Conservation (phyloP, 2,113 vertebrate species). For the Perca flavescens region DNA sequence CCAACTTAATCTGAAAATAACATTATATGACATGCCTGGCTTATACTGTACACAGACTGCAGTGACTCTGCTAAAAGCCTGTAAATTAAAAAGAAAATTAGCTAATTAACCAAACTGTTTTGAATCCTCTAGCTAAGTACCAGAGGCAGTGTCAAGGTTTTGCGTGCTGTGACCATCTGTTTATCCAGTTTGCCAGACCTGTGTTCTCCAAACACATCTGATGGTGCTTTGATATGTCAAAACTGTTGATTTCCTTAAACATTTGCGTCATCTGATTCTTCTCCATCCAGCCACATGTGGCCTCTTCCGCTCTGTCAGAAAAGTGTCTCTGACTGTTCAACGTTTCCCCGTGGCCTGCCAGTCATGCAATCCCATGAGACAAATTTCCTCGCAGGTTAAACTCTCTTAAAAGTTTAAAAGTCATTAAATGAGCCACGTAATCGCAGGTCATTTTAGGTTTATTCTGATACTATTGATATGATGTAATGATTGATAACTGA, state of each 20-base stretch:
- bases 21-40: too few relatives aligned
- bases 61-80: too few relatives aligned
- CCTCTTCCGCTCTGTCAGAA: slow-evolving; percentile 7
- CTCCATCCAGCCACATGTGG: slow-evolving; percentile 54
- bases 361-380: slow-evolving; percentile 24
- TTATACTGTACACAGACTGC: too few relatives aligned
- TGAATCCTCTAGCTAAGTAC: background rate
- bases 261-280: slow-evolving; percentile 45
- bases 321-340: slow-evolving; percentile 14
- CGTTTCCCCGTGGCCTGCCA: slow-evolving; percentile 6
- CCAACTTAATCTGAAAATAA: too few relatives aligned
- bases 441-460: slow-evolving; percentile 41
- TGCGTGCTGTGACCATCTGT: slow-evolving; percentile 33
- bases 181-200: slow-evolving; percentile 44
- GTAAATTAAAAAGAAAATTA: too few relatives aligned
- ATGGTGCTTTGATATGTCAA: slow-evolving; percentile 55
- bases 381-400: slow-evolving; percentile 60
- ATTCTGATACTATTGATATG: slow-evolving; percentile 24
- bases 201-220: slow-evolving; percentile 66
- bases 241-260: slow-evolving; percentile 65
- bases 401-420: slow-evolving; percentile 43
- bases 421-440: slow-evolving; percentile 33
- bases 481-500: slow-evolving; percentile 24
- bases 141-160: slow-evolving; percentile 15
- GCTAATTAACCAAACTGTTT: too few relatives aligned